phyloP scores from a whole-genome alignment of 2,113 vertebrate genomes.

The Oreochromis aureus region DNA sequence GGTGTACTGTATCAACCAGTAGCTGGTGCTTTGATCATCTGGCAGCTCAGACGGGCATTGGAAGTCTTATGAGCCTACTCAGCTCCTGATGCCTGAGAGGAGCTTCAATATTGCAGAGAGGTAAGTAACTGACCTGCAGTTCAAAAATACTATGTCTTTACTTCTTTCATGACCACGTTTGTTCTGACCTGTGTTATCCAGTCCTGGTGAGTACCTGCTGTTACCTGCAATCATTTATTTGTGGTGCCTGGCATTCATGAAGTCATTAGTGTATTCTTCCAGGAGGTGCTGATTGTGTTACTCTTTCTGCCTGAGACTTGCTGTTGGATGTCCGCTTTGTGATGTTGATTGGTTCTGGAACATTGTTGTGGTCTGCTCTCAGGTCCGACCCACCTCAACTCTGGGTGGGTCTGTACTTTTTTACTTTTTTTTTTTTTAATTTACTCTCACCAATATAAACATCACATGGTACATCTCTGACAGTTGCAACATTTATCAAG shows the following conservation, averaged over 20 bases:
- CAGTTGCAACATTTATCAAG: background rate
- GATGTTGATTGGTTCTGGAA: background rate
- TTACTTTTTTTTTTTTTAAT: background rate
- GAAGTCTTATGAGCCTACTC: background rate
- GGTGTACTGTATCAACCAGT: background rate
- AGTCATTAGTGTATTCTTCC: background rate
- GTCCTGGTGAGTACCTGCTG: background rate
- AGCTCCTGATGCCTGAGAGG: background rate
- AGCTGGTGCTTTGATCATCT: background rate
- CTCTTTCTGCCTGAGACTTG: background rate
- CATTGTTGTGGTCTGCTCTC: background rate
- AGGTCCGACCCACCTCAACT: background rate
- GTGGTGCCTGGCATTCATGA: background rate
- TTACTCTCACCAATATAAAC: background rate
- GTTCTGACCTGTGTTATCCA: background rate
- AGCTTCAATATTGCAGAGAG: background rate
- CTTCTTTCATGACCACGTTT: background rate
- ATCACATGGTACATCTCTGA: background rate
- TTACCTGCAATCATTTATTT: background rate
- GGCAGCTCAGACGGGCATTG: background rate
- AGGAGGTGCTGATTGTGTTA: background rate
- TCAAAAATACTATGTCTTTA: background rate
- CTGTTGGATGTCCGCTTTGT: background rate
- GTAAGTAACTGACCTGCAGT: background rate
- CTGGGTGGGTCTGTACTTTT: background rate